Base-by-base conservation (phyloP, 2,113 vertebrate species). In the Neopipo cinnamomea region DNA sequence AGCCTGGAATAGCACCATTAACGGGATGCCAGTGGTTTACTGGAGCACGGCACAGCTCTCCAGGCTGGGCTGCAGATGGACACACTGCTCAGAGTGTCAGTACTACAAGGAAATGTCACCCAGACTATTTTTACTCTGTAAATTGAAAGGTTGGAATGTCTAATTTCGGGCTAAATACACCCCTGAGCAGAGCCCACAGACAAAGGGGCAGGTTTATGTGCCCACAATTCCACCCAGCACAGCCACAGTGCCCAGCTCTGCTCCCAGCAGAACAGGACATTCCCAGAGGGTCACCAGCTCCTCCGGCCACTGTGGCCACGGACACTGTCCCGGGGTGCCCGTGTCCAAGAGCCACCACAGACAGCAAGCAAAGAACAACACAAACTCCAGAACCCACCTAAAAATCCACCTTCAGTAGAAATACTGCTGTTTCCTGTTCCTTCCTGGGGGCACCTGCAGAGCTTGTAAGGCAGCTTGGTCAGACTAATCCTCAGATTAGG, bases 281-380 rank as follows among this genome's bases (percentile, higher is more conserved):
- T 47, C 76, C 41, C 2, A 3, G 28, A 31, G 56, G 3, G 25
- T 5, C 20, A 1, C 6, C 49, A n/a, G 28, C 74, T 18, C 27
- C 78, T 55, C 46, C 1, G 1, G 25, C 33, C 52, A 7, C 14
- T 8, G 1, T 7, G 23, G 25, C 63, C 8, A 2, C 1, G 0
- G 7, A 5, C 22, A 8, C 19, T 2, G 27, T 17, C 68, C 24
- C 2, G 8, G 37, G 55, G 42, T 0, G 1, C 35, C 39, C 2
- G 0, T 3, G 28, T 4, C 30, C 0, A 0, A 12, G 17, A 39
- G 15, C 55, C 42, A 5, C 3, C 5, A 42, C 4, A 5, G 33
- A 37, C 16, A 67, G 25, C 39, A 68, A 50, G 8, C 21, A 63
- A 80, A 58, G 73, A 3, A 5, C 37, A 13, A 5, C 14, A 23